These are phyloP conservation scores for Clepsis dumicolana DNA, from an alignment of 2,888 invertebrate genomes.

Conservation along the genomic window DNA sequence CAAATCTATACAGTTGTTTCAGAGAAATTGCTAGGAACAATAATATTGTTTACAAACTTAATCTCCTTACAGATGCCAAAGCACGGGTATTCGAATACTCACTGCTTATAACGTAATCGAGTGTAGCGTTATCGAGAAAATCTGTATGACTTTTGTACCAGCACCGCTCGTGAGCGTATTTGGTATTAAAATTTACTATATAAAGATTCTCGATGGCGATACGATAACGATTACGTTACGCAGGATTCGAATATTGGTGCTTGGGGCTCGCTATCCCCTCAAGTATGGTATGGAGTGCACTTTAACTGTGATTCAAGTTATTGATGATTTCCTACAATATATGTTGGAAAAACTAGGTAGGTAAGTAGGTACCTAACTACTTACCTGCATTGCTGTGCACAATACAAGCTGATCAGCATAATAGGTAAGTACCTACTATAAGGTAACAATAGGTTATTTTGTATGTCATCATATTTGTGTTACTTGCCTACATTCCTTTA, in stretches of 20 bases:
- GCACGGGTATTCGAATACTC: too few relatives aligned
- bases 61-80: conserved; percentile 21
- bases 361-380: not conserved
- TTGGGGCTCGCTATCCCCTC: conserved; percentile 26
- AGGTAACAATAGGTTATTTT: not conserved
- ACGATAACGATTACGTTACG: too few relatives aligned
- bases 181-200: too few relatives aligned
- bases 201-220: too few relatives aligned
- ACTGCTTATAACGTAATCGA: too few relatives aligned
- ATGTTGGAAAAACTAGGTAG: not conserved
- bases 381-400: too few relatives aligned
- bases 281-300: not conserved
- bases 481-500: not conserved
- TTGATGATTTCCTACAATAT: not conserved
- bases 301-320: not conserved
- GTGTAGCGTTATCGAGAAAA: too few relatives aligned
- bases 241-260: too few relatives aligned
- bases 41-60: conserved; percentile 36
- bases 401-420: not conserved
- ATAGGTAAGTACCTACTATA: too few relatives aligned
- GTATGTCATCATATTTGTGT: not conserved
- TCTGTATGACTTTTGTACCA: too few relatives aligned
- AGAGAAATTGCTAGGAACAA: conserved; percentile 34
- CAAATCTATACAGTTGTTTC: conserved; percentile 25
- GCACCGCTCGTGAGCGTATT: too few relatives aligned